Percentiles rank a stretch among this genome's conserved stretches.
phyloP scores from a whole-genome alignment of 2,113 vertebrate genomes.

The Genyomyrus donnyi region DNA sequence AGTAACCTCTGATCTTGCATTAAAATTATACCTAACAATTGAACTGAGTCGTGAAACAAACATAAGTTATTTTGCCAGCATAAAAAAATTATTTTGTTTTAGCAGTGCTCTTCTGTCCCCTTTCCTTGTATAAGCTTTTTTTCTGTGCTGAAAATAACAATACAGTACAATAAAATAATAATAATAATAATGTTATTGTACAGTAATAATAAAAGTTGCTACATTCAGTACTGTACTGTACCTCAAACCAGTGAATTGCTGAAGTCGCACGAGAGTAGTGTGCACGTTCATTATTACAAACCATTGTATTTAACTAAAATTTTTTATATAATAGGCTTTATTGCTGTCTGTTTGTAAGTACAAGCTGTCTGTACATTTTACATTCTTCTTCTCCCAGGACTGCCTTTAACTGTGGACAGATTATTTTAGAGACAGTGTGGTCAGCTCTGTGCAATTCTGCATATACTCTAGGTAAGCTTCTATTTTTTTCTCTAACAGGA shows the following conservation, averaged over 20 bases:
- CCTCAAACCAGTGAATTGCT: too few relatives aligned
- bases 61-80: background rate
- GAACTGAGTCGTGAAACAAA: background rate
- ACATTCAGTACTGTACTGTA: background rate
- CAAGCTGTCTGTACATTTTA: background rate
- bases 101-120: background rate
- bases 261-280: background rate
- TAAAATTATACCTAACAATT: background rate
- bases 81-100: background rate
- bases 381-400: background rate
- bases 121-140: background rate
- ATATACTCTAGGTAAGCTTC: background rate
- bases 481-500: slow-evolving; percentile 23
- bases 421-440: background rate
- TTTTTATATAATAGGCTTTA: background rate
- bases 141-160: background rate
- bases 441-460: background rate
- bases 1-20: background rate
- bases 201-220: background rate
- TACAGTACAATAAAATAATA: background rate
- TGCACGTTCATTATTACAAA: background rate
- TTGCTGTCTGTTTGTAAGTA: background rate
- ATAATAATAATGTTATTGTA: background rate
- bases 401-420: background rate
- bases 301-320: background rate